Evolutionary conservation across 1,140 invertebrate species (phyloP), one percentile per base, ranked within the genome.

Genomic region (Atta texana): DNA sequence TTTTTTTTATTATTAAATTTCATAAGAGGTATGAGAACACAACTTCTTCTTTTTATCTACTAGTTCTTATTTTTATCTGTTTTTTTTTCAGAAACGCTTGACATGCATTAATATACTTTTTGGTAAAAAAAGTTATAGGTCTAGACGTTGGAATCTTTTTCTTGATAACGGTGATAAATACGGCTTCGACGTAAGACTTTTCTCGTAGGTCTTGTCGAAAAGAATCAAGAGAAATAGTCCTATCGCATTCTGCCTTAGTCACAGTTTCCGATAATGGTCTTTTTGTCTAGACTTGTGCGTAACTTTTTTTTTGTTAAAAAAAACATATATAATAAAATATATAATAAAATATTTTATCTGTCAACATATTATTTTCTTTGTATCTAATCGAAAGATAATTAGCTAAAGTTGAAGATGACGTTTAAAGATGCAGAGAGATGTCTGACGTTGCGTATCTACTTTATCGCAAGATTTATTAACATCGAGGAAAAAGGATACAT

Each of bases 321-420:
- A 0, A 44, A 0, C 39, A 44, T 76, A 55, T 18, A n/a, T n/a
- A n/a, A n/a, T n/a, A n/a, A n/a, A n/a, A n/a, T n/a, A 28, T 16
- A 14, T 34, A 61, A 24, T 14, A 3, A 1, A 55, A 55, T 21
- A 75, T 16, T 76, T 77, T 1, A 71, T 51, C 18, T 34, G 51
- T 21, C 51, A 55, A 21, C 7, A 16, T 44, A 61, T 61, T 55
- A 76, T 61, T 77, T 59, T 34, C 34, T 44, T 59, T 24, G n/a
- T 34, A 39, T 28, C 55, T 59, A 31, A 8, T 49, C 21, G 39
- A 44, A 16, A 61, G 4, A 59, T 39, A 63, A 10, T 44, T 44
- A 49, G 10, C 34, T 51, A 31, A 75, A 76, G 6, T n/a, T 44
- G 76, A 84, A 76, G 6, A 14, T 44, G 76, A 84, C 7, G 39